Evolutionary conservation across 2,113 vertebrate species (phyloP), one percentile per base, ranked within the genome.

Genomic region (Philantomba maxwellii): DNA sequence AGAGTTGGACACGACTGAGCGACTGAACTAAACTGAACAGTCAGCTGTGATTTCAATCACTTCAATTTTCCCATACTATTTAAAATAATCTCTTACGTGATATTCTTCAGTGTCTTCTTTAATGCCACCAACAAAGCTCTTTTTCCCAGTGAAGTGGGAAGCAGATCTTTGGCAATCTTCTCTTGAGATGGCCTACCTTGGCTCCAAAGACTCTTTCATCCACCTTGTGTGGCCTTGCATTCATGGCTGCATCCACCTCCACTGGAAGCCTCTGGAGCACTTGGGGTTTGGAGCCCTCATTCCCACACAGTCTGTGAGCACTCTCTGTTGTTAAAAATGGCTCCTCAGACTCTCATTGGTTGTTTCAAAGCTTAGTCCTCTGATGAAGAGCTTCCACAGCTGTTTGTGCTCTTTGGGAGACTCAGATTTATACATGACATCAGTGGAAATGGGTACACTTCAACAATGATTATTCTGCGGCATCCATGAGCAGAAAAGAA

Each of bases 401-500:
- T 75, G 39, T 75, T 43, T 0, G 1, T 23, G 70, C 23, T 75
- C 70, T 75, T 75, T 26, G 70, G 23, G 39, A 75, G 39, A 75
- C n/a, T 70, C 70, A 26, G 70, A 75, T 26, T 43, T 43, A 25
- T 36, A 73, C 10, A 73, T 25, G 21, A 73, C 36, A 39, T 33
- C 66, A 73, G 11, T 73, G 70, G 36, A 70, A 43, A 25, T 23
- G 19, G 23, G 23, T n/a, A 75, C 21, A 26, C 23, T 43, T 75
- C 70, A 43, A 26, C 0, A 6, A 43, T 14, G 70, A 39, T 75
- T 75, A 26, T 43, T 43, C 39, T 43, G 70, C 0, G 0, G 12
- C 11, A 43, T 43, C 23, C 39, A 75, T 19, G 12, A 26, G 70
- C 12, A 43, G 70, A 43, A 26, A 75, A 43, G 70, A 75, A 75